Percentiles rank a stretch among this genome's conserved stretches.
Conservation (phyloP, 2,113 vertebrate genomes). For the Tragelaphus imberbis region DNA sequence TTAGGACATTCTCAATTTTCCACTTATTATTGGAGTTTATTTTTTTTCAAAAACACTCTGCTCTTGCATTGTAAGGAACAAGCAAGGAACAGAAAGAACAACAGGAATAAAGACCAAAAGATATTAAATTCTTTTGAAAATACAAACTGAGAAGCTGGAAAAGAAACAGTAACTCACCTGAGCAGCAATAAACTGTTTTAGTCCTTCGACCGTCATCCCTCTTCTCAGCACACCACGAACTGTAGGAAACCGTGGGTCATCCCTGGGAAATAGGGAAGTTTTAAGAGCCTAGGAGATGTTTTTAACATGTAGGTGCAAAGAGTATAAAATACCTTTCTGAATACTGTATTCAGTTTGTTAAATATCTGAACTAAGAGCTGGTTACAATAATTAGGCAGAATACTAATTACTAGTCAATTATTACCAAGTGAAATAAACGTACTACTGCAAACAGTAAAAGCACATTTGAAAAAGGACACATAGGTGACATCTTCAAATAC, state of each 20-base stretch:
- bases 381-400: neutral
- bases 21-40: neutral
- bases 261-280: slow-evolving; percentile 79
- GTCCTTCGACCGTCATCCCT: slow-evolving; percentile 97
- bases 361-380: neutral
- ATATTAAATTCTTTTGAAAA: neutral
- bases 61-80: neutral
- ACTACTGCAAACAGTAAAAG: neutral
- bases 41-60: neutral
- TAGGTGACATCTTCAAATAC: neutral
- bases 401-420: neutral
- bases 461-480: neutral
- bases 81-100: neutral
- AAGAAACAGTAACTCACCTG: slow-evolving; percentile 81
- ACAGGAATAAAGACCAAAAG: neutral
- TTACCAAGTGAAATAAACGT: neutral
- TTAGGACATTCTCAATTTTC: neutral
- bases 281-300: neutral
- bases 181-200: slow-evolving; percentile 98
- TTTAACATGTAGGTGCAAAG: neutral
- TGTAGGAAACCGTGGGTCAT: slow-evolving; percentile 98
- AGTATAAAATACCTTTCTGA: neutral
- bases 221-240: slow-evolving; percentile 95
- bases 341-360: neutral
- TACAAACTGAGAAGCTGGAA: neutral